Evolutionary conservation across 2,888 invertebrate species (phyloP), one percentile per base, ranked within the genome.

Genomic region (Agrochola circellaris): DNA sequence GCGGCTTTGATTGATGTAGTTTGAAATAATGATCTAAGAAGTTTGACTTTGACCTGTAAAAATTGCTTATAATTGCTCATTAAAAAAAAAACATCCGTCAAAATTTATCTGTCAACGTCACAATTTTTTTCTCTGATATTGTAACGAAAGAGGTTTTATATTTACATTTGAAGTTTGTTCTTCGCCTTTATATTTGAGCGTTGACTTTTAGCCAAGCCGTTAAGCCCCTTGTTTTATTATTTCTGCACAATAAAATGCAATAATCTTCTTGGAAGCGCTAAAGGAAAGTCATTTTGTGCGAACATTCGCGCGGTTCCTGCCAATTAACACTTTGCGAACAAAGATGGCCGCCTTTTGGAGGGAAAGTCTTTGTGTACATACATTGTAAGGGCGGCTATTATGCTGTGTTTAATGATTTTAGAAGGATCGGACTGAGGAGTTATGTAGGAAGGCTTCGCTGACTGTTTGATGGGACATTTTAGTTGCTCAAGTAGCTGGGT

Each of bases 301-400:
- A 89, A 90, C 90, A 89, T 91, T 89, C 86, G 88, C 89, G 89
- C 90, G 91, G 91, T 93, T 93, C 93, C 93, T 93, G 92, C 92
- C 95, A 96, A 96, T 96, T 96, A 96, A 92, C 96, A 95, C 93
- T 90, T 93, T 91, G 89, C 91, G 90, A 91, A 95, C 95, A 95
- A 96, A 95, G 94, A 94, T 92, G 92, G 92, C 86, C 91, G 88
- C 84, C 90, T 90, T 92, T 91, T 89, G 92, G 92, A 93, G 91
- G 91, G 92, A 93, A 91, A 88, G 81, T 90, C 90, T 93, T 93
- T 93, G 93, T 95, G 93, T 94, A 90, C 89, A 86, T 87, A 91
- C 88, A 88, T 84, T 89, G 89, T 88, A 81, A 77, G 89, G 85
- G 87, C 87, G 80, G 89, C 91, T 91, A 94, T 95, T 90, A 95